Evolutionary conservation across 2,113 vertebrate genomes (phyloP).

Genomic region (Mirza zaza): DNA sequence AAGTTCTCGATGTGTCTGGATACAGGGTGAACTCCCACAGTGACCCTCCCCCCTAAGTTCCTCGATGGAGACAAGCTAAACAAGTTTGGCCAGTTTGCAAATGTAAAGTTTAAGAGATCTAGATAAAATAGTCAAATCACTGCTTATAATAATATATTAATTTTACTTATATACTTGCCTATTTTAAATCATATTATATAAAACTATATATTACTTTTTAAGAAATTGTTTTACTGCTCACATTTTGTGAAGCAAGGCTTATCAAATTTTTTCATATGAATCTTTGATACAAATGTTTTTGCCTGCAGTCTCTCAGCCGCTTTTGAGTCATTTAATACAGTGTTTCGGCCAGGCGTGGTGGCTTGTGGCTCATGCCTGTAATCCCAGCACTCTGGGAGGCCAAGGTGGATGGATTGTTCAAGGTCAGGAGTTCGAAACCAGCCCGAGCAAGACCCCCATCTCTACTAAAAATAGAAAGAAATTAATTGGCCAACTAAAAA

Average conservation of each 20-base stretch:
- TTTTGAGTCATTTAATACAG: not conserved
- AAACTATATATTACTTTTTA: not conserved
- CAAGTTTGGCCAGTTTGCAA: not conserved
- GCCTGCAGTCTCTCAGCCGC: not conserved
- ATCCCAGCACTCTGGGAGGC: no score
- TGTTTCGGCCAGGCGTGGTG: not conserved
- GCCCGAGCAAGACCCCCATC: no score
- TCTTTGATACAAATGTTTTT: not conserved
- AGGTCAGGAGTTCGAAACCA: no score
- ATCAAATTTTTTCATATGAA: not conserved
- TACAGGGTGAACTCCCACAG: not conserved
- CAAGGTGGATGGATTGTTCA: no score
- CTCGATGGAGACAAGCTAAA: not conserved
- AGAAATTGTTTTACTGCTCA: not conserved
- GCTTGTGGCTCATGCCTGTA: no score
- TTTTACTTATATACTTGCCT: not conserved
- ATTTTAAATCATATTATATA: not conserved
- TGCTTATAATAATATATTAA: not conserved
- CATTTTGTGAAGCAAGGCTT: not conserved
- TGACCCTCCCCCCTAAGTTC: not conserved
- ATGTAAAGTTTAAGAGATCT: not conserved
- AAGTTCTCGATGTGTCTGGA: not conserved
- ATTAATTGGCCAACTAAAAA: no score
- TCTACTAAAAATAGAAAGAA: no score
- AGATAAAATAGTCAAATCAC: not conserved